Percentiles rank a stretch among this genome's conserved stretches.
Conservation (phyloP, 2,113 vertebrate genomes). For the Ammodytes dubius region DNA sequence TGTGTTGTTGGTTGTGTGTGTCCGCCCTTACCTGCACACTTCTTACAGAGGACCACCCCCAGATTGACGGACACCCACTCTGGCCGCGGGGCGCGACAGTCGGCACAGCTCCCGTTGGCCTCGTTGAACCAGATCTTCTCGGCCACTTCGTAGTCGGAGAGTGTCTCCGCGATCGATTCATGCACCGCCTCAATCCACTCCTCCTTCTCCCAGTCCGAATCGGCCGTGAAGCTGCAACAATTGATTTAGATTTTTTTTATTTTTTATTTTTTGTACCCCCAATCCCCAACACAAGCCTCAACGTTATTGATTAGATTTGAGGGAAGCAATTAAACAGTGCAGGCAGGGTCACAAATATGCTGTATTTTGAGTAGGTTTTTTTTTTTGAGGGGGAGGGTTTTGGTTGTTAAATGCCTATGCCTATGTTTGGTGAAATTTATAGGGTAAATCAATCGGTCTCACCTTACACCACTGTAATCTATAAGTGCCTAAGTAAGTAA, state of each 20-base stretch:
- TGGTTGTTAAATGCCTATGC: slow-evolving; percentile 29
- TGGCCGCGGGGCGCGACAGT: slow-evolving; percentile 89
- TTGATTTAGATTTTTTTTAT: slow-evolving; percentile 72
- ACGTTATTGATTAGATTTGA: slow-evolving; percentile 88
- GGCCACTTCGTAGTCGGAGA: slow-evolving; percentile 98
- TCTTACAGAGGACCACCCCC: slow-evolving; percentile 97
- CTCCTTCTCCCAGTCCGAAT: slow-evolving; percentile 94
- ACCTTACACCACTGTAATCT: slow-evolving; percentile 54
- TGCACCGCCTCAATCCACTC: slow-evolving; percentile 96
- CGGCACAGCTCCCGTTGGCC: slow-evolving; percentile 94
- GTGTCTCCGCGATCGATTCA: slow-evolving; percentile 95
- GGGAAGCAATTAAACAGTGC: slow-evolving; percentile 85
- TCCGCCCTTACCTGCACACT: slow-evolving; percentile 92
- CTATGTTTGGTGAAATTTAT: slow-evolving; percentile 63
- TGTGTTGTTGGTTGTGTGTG: too few species aligned
- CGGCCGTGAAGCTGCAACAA: slow-evolving; percentile 95
- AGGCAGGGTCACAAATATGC: slow-evolving; percentile 50
- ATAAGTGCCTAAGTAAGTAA: slow-evolving; percentile 43
- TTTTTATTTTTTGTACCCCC: slow-evolving; percentile 6
- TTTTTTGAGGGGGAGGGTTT: slow-evolving; percentile 39
- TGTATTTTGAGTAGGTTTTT: slow-evolving; percentile 42
- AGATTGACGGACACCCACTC: slow-evolving; percentile 99
- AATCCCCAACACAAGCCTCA: slow-evolving; percentile 59
- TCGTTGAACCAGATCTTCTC: slow-evolving; percentile 99
- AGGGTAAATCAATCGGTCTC: slow-evolving; percentile 66